Percentiles rank a stretch among this genome's conserved stretches.
Evolutionary conservation across 2,888 invertebrate species (phyloP).

Genomic region (Cactoblastis cactorum): DNA sequence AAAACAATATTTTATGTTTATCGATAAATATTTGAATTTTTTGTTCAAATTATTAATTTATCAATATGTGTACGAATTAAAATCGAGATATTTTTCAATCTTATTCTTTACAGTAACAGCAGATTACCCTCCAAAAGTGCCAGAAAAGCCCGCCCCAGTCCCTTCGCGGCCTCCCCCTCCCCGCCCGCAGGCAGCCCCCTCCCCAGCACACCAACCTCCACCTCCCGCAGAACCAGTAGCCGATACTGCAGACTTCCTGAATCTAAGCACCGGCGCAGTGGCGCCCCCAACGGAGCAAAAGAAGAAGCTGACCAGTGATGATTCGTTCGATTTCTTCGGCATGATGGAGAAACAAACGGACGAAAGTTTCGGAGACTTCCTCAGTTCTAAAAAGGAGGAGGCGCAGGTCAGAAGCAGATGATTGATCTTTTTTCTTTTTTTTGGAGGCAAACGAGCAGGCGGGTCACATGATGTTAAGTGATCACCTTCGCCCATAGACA

Average conservation of each 20-base stretch:
- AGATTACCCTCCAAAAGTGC: constrained; percentile 47
- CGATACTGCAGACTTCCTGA: constrained; percentile 57
- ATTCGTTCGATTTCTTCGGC: constrained; percentile 81
- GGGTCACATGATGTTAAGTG: no score
- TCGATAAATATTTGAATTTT: no score
- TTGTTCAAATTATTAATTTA: not conserved
- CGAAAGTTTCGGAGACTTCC: constrained; percentile 69
- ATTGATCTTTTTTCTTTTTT: no score
- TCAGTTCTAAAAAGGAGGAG: constrained; percentile 50
- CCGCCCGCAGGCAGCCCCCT: constrained; percentile 32
- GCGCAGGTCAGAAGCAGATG: constrained; percentile 30
- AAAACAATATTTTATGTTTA: no score
- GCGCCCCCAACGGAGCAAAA: constrained; percentile 23
- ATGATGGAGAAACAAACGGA: constrained; percentile 76
- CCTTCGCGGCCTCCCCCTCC: constrained; percentile 29
- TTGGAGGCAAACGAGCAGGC: no score
- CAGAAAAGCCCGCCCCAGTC: constrained; percentile 46
- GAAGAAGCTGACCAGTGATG: constrained; percentile 57
- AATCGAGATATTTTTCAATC: not conserved
- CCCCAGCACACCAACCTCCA: constrained; percentile 26
- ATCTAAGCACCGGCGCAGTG: constrained; percentile 34
- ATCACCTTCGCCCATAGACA: no score
- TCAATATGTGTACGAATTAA: not conserved
- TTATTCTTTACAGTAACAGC: constrained; percentile 47
- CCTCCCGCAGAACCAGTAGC: constrained; percentile 18